phyloP scores from a whole-genome alignment of 2,888 invertebrate genomes.

The Physocephala rufipes region DNA sequence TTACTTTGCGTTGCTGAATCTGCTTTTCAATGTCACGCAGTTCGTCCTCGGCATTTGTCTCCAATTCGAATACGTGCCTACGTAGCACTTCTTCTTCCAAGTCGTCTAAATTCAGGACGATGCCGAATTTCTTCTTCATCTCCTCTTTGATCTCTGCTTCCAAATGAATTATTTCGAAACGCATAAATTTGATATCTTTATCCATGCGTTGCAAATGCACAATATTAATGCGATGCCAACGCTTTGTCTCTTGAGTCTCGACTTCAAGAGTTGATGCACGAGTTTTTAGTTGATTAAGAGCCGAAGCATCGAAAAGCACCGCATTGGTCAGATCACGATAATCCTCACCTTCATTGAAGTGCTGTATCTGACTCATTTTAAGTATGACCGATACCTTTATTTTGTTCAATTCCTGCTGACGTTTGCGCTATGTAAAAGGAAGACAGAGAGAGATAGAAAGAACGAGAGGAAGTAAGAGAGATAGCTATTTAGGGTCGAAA shows the following conservation, averaged over 20 bases:
- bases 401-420: conserved; percentile 79
- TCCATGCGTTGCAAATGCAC: conserved; percentile 77
- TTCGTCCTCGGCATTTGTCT: conserved; percentile 67
- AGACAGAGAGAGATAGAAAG: no score
- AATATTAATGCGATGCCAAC: conserved; percentile 74
- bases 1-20: conserved; percentile 63
- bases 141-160: conserved; percentile 68
- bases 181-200: conserved; percentile 75
- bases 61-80: conserved; percentile 68
- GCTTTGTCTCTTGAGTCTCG: conserved; percentile 73
- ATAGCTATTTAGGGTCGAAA: no score
- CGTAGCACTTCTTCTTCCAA: conserved; percentile 70
- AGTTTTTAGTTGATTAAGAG: conserved; percentile 70
- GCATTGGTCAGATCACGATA: conserved; percentile 66
- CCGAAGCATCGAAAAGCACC: conserved; percentile 73
- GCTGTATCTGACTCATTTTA: conserved; percentile 75
- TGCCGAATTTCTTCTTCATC: conserved; percentile 71
- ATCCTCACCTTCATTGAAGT: conserved; percentile 67
- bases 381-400: conserved; percentile 76
- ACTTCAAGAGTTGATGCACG: conserved; percentile 73
- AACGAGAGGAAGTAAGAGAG: neutral
- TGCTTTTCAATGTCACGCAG: conserved; percentile 66
- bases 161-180: conserved; percentile 69
- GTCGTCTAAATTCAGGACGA: conserved; percentile 67
- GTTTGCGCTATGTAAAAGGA: conserved; percentile 66